Evolutionary conservation across 2,888 invertebrate species (phyloP).

Genomic region (Hoplodrina blanda): DNA sequence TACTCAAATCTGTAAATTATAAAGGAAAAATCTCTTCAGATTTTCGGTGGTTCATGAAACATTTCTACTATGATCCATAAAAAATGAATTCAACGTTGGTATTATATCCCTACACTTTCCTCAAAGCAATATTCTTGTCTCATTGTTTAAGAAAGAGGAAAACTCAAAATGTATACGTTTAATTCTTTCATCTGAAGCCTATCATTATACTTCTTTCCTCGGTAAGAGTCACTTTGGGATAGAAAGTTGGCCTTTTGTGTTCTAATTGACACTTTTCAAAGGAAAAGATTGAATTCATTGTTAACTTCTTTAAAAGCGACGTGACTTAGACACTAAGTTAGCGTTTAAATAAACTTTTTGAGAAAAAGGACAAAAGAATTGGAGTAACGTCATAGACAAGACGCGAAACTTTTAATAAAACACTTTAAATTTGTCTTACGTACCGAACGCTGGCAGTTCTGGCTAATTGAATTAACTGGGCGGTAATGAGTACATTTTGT

Average conservation of each 20-base stretch:
- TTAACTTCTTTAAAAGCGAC: conserved; percentile 71
- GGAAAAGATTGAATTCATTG: conserved; percentile 75
- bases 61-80: conserved; percentile 19
- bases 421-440: conserved; percentile 71
- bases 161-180: conserved; percentile 61
- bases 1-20: conserved; percentile 2
- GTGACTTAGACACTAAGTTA: conserved; percentile 75
- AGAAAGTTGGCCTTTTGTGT: conserved; percentile 69
- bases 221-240: conserved; percentile 64
- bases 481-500: conserved; percentile 55
- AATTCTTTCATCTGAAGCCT: conserved; percentile 61
- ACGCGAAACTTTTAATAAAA: conserved; percentile 76
- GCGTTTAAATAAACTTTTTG: conserved; percentile 73
- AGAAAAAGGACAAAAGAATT: conserved; percentile 69
- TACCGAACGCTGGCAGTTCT: conserved; percentile 60
- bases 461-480: conserved; percentile 59
- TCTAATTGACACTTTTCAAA: conserved; percentile 70
- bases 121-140: conserved; percentile 39
- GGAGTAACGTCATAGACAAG: conserved; percentile 71
- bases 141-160: conserved; percentile 52
- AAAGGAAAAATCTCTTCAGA: conserved; percentile 8
- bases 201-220: conserved; percentile 61
- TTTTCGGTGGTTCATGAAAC: conserved; percentile 26
- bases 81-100: conserved; percentile 29
- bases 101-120: conserved; percentile 26